Evolutionary conservation across 1,140 invertebrate genomes (phyloP), one percentile per base, ranked within the genome.

Genomic region (Drosophila sulfurigaster): DNA sequence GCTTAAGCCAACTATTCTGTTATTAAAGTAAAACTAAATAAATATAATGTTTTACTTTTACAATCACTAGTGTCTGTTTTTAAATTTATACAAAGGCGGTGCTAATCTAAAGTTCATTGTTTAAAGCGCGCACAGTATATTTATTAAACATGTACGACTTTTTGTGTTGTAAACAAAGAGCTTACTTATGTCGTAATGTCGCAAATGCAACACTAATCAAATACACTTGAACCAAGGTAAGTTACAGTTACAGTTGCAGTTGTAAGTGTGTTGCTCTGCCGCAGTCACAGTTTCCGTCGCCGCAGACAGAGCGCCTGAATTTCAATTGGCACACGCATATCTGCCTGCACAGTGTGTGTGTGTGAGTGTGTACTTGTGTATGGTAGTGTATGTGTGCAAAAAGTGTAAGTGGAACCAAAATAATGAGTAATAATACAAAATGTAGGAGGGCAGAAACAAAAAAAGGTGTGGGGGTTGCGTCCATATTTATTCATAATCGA

Each of bases 201-300:
- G 49, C 30, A 15, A 60, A 46, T 41, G 45, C 62, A 48, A 38
- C 45, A 45, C 51, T 49, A 57, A 68, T 63, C 58, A 75, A 75
- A 70, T 70, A 62, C 25, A 62, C 35, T 74, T 49, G 43, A 68
- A 74, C 71, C 71, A 74, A 68, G 71, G 71, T 69, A 69, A 69
- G 8, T 57, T 49, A 46, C 32, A 62, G 70, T 64, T 74, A 57
- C 13, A 69, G 8, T 57, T 49, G 38, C 32, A 62, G 70, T 64
- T 74, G 65, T 20, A 28, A 62, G 28, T 41, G 11, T 15, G 57
- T 6, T 62, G 57, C 51, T 11, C 15, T 46, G 58, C 10, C 28
- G 28, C 57, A 28, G 35, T 10, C 30, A 8, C 30, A 32, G 30
- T 32, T 20, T 43, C 60, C 30, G 69, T 49, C 60, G 30, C 28